Percentiles rank a stretch among this genome's conserved stretches.
phyloP scores from a whole-genome alignment of 2,113 vertebrate species.

The Megaptera novaeangliae region DNA sequence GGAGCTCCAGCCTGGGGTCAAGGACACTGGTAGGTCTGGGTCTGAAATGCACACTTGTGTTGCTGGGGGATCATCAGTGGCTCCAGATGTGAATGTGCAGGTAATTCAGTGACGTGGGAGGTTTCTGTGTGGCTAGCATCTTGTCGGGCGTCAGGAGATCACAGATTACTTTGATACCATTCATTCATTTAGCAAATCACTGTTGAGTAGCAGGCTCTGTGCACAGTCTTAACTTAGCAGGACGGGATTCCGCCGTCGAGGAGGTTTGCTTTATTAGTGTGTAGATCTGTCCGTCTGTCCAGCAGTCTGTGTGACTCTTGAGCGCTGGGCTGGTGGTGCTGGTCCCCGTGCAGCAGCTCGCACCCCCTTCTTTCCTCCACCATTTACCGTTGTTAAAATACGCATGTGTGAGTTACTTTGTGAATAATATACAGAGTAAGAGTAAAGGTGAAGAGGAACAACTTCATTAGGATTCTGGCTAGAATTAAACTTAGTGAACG shows the following conservation, averaged over 20 bases:
- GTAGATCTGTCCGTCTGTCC: accelerated
- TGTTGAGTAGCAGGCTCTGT: accelerated
- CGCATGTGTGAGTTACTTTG: accelerated
- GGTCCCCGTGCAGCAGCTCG: neutral
- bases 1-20: slow-evolving; percentile 91
- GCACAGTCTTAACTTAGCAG: accelerated
- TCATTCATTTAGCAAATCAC: accelerated
- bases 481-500: no score
- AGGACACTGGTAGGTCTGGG: slow-evolving; percentile 87
- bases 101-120: accelerated
- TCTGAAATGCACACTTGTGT: accelerated
- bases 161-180: accelerated
- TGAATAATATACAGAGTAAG: neutral
- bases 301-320: accelerated
- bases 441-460: neutral
- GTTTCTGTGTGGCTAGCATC: neutral
- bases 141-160: accelerated
- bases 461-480: no score
- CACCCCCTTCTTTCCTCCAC: accelerated
- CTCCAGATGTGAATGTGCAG: no score
- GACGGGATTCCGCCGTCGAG: accelerated
- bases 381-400: neutral
- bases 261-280: accelerated
- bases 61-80: accelerated
- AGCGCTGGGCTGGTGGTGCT: neutral